Evolutionary conservation across 2,113 vertebrate species (phyloP).

Genomic region (Syngnathus scovelli): DNA sequence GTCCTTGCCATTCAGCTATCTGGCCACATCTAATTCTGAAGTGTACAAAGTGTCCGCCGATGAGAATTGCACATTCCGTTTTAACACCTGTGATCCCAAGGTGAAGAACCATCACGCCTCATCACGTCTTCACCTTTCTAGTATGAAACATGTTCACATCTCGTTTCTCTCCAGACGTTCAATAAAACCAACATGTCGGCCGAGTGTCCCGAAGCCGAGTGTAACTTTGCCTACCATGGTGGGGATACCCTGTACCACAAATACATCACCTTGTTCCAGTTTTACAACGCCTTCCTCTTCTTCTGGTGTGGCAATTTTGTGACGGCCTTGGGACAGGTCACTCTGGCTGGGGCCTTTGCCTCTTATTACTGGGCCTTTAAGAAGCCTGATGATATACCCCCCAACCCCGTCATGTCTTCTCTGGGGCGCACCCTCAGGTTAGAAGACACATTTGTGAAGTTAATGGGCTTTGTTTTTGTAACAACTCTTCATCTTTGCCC

Average conservation of each 20-base stretch:
- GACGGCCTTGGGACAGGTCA: conserved; percentile 89
- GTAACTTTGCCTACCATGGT: conserved; percentile 90
- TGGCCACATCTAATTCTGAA: conserved; percentile 86
- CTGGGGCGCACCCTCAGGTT: conserved; percentile 86
- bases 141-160: neutral
- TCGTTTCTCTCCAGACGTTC: conserved; percentile 71
- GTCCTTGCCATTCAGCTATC: conserved; percentile 69
- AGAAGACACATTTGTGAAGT: conserved; percentile 7
- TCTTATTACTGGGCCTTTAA: conserved; percentile 97
- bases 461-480: neutral
- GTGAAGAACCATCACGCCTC: conserved; percentile 52
- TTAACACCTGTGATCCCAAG: conserved; percentile 78
- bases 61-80: conserved; percentile 52
- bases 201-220: conserved; percentile 76
- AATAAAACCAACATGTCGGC: conserved; percentile 64
- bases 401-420: conserved; percentile 84
- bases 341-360: conserved; percentile 87
- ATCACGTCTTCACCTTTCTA: neutral
- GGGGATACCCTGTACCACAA: conserved; percentile 85
- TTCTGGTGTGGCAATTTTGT: conserved; percentile 95
- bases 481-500: neutral
- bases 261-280: conserved; percentile 83
- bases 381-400: conserved; percentile 84
- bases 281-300: conserved; percentile 95
- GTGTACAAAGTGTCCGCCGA: conserved; percentile 86